phyloP scores from a whole-genome alignment of 2,888 invertebrate species.

The Euphydryas editha region DNA sequence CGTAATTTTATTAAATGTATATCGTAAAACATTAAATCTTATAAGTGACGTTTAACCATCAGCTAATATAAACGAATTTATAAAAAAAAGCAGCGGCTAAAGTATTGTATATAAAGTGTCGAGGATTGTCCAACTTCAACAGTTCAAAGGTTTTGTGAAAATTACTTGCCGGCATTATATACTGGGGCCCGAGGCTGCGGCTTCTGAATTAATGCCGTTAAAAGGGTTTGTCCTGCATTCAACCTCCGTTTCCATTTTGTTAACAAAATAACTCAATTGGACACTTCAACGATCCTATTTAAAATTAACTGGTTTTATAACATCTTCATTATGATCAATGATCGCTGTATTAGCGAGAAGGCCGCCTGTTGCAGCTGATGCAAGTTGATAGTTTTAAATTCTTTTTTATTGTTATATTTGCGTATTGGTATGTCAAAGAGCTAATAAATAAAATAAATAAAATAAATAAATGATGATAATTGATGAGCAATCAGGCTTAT shows the following conservation, averaged over 20 bases:
- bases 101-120: background rate
- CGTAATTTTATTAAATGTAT: no score
- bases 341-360: no score
- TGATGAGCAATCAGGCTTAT: no score
- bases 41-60: background rate
- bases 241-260: constrained; percentile 57
- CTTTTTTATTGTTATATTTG: no score
- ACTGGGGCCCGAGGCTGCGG: constrained; percentile 10
- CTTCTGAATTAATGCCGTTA: constrained; percentile 39
- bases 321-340: constrained; percentile 55
- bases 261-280: constrained; percentile 75
- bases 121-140: constrained; percentile 5
- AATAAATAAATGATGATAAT: no score
- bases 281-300: constrained; percentile 60
- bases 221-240: constrained; percentile 31
- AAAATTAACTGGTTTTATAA: constrained; percentile 65
- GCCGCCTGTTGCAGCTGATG: no score
- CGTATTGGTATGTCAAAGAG: no score
- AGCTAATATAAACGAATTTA: no score
- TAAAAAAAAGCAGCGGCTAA: background rate
- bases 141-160: constrained; percentile 17
- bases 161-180: constrained; percentile 13
- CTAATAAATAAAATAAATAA: no score
- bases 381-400: no score
- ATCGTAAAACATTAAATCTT: no score